phyloP scores from a whole-genome alignment of 2,888 invertebrate species.

The Tyria jacobaeae region DNA sequence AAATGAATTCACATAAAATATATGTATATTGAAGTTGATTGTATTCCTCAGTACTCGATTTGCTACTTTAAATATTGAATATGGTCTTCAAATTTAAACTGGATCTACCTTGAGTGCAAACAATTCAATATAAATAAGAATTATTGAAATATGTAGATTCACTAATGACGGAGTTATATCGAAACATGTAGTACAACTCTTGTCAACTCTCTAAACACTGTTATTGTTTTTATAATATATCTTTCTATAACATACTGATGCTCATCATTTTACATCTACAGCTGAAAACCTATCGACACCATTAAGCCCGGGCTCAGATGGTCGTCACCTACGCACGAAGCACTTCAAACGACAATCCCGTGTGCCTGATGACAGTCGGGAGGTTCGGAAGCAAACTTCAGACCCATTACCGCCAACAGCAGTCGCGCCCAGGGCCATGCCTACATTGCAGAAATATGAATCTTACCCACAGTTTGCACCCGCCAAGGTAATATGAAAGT shows the following conservation, averaged over 20 bases:
- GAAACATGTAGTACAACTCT: no score
- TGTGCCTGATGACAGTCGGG: conserved; percentile 63
- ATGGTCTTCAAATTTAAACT: no score
- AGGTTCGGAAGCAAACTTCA: conserved; percentile 66
- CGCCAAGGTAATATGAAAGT: conserved; percentile 54
- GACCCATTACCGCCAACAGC: conserved; percentile 61
- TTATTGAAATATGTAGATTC: no score
- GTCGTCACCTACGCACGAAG: conserved; percentile 63
- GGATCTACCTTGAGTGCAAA: no score
- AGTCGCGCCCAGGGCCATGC: conserved; percentile 34
- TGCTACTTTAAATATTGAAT: no score
- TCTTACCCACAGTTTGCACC: conserved; percentile 74
- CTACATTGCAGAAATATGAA: conserved; percentile 70
- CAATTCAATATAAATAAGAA: no score
- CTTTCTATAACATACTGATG: background rate
- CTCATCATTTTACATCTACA: background rate
- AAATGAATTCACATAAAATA: no score
- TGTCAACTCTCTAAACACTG: no score
- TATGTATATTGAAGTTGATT: no score
- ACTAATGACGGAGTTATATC: no score
- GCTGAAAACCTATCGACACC: conserved; percentile 9
- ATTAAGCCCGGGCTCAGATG: conserved; percentile 24
- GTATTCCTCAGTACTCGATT: no score
- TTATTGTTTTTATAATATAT: no score
- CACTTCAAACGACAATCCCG: conserved; percentile 71